Percentiles rank a stretch among this genome's conserved stretches.
phyloP scores from a whole-genome alignment of 1,140 invertebrate genomes.

The Maniola jurtina region DNA sequence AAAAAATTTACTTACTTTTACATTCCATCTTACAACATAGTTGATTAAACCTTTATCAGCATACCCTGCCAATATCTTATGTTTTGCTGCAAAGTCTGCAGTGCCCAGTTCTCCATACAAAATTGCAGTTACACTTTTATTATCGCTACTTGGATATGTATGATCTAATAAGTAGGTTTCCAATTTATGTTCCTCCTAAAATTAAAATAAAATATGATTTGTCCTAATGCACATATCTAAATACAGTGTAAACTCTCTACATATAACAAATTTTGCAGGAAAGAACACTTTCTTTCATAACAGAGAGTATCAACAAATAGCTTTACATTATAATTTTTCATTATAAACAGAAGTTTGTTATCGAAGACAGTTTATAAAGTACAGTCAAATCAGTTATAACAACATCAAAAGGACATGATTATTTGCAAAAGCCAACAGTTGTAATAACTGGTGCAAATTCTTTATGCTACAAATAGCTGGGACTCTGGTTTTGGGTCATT shows the following conservation, averaged over 20 bases:
- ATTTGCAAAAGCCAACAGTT: too few relatives aligned
- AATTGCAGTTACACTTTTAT: constrained; percentile 83
- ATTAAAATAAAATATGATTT: constrained; percentile 17
- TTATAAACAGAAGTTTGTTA: too few relatives aligned
- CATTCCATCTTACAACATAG: constrained; percentile 93
- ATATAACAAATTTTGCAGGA: constrained; percentile 25
- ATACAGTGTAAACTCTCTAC: constrained; percentile 45
- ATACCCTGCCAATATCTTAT: constrained; percentile 84
- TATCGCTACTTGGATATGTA: constrained; percentile 87
- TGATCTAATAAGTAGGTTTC: constrained; percentile 92
- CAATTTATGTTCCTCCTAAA: constrained; percentile 59
- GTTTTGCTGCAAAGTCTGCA: constrained; percentile 85
- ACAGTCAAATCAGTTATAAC: too few relatives aligned
- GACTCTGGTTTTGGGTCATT: too few relatives aligned
- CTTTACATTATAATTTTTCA: too few relatives aligned
- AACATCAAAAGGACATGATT: too few relatives aligned
- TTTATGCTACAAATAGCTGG: too few relatives aligned
- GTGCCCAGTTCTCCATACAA: constrained; percentile 94
- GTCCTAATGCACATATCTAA: not conserved
- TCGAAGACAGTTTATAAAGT: too few relatives aligned
- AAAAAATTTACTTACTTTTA: constrained; percentile 80
- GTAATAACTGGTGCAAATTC: too few relatives aligned
- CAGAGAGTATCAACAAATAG: not conserved
- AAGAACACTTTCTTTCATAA: not conserved
- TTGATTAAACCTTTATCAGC: constrained; percentile 86